phyloP scores from a whole-genome alignment of 2,113 vertebrate genomes.

The Chrysochloris asiatica region DNA sequence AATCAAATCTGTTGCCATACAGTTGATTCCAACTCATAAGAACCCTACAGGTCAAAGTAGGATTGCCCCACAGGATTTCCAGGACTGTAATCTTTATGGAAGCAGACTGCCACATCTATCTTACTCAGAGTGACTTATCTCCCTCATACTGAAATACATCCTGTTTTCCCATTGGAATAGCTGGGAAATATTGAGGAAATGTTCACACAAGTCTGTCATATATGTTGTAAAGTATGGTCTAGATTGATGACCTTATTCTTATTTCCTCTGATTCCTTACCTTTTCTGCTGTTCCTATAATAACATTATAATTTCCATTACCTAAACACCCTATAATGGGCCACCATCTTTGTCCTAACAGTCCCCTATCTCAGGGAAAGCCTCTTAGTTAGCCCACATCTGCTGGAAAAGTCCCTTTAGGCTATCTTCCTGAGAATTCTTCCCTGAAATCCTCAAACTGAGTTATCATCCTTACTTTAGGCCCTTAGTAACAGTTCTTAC shows the following conservation, averaged over 20 bases:
- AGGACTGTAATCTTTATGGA: background rate
- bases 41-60: background rate
- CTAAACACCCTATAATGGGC: background rate
- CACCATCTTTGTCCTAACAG: background rate
- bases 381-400: background rate
- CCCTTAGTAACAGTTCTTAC: background rate
- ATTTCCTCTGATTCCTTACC: background rate
- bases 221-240: accelerated
- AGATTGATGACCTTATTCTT: background rate
- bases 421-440: background rate
- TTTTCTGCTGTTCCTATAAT: background rate
- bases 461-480: background rate
- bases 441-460: background rate
- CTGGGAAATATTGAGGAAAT: background rate
- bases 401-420: background rate
- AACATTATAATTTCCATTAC: background rate
- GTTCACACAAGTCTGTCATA: background rate
- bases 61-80: background rate
- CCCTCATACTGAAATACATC: background rate
- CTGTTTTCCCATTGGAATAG: background rate
- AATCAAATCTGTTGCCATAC: background rate
- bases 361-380: background rate
- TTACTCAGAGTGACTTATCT: background rate
- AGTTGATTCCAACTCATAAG: background rate
- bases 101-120: background rate